phyloP scores from a whole-genome alignment of 2,888 invertebrate genomes.

The Leucophenga maculata region DNA sequence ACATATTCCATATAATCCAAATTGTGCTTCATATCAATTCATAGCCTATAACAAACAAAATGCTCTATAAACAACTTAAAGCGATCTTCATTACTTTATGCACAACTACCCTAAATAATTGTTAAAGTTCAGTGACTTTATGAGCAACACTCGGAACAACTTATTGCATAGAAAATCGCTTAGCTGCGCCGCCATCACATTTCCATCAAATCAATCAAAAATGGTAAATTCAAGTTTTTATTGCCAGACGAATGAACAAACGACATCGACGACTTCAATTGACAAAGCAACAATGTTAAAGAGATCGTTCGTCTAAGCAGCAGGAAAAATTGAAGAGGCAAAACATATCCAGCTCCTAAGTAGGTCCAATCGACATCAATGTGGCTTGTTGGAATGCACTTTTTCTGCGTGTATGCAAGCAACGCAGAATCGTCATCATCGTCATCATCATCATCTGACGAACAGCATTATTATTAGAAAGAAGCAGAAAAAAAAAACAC shows the following conservation, averaged over 20 bases:
- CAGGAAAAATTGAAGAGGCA: slow-evolving; percentile 30
- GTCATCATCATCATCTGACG: slow-evolving; percentile 41
- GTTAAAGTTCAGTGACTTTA: too few relatives aligned
- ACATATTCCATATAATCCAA: too few relatives aligned
- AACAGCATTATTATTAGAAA: slow-evolving; percentile 41
- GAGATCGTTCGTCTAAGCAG: slow-evolving; percentile 18
- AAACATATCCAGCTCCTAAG: slow-evolving; percentile 53
- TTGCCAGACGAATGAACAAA: slow-evolving; percentile 25
- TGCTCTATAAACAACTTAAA: too few relatives aligned
- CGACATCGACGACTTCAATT: slow-evolving; percentile 34
- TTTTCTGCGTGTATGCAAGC: slow-evolving; percentile 15
- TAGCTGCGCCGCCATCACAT: slow-evolving; percentile 45
- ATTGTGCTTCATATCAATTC: too few relatives aligned
- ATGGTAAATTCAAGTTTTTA: slow-evolving; percentile 65
- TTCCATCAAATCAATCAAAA: slow-evolving; percentile 69
- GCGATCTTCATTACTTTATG: too few relatives aligned
- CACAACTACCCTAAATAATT: too few relatives aligned
- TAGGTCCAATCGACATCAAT: slow-evolving; percentile 58
- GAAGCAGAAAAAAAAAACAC: slow-evolving; percentile 44
- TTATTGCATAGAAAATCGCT: slow-evolving; percentile 41
- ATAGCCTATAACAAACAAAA: too few relatives aligned
- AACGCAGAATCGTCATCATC: too few relatives aligned
- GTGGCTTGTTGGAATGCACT: slow-evolving; percentile 36
- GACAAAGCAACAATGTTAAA: slow-evolving; percentile 41
- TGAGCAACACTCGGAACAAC: slow-evolving; percentile 33